Conservation (phyloP, 2,113 vertebrate genomes). For the Tyto alba region DNA sequence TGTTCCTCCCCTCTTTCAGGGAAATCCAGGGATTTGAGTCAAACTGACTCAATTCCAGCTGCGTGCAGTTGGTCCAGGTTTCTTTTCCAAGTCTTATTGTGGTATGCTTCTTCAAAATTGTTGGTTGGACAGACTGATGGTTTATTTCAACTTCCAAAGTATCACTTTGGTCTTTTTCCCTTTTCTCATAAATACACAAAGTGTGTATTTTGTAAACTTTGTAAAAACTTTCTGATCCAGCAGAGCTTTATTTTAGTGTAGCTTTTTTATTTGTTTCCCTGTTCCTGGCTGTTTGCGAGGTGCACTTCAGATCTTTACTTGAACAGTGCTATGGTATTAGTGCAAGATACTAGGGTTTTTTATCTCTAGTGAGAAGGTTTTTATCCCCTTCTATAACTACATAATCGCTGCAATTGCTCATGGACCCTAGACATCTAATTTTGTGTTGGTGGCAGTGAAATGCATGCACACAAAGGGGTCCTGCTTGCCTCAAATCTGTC, state of each 20-base stretch:
- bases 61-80: not conserved
- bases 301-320: not conserved
- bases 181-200: not conserved
- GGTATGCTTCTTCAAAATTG: constrained; percentile 22
- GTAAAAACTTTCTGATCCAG: not conserved
- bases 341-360: not conserved
- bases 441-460: not conserved
- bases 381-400: not conserved
- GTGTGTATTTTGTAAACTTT: not conserved
- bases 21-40: not conserved
- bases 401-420: fast-evolving
- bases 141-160: not conserved
- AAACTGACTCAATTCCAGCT: not conserved
- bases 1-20: not conserved
- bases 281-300: not conserved
- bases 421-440: not conserved
- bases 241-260: not conserved
- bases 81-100: not conserved
- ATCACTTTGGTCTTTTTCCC: not conserved
- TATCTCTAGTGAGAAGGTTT: not conserved
- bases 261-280: not conserved
- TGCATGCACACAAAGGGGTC: not conserved
- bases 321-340: not conserved
- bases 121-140: not conserved
- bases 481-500: not conserved